Base-by-base conservation (phyloP, 1,140 invertebrate genomes). In the Diploscapter pachys region DNA sequence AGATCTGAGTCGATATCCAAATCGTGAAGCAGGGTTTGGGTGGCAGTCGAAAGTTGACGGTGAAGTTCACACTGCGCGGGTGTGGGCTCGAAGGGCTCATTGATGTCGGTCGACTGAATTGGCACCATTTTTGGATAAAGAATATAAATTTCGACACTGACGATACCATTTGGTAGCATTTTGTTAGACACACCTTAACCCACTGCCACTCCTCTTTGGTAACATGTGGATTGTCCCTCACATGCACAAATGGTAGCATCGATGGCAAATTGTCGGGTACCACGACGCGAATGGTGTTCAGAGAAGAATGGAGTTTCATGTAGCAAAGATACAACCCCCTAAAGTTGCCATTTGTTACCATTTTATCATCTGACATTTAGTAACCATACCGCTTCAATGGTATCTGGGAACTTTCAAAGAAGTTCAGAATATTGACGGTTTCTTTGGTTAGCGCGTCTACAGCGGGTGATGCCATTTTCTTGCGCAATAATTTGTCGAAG, bases 291-390 rank as follows among this genome's bases (percentile, higher is more conserved):
- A 98, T 92, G 3, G 93, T 90, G 86, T 98, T 95, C 66, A 97
- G 92, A 4, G 93, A 95, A 80, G 92, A 95, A 81, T 94, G 93
- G 89, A 97, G 91, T 85, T 98, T 96, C 62, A 98, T 88, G 87
- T 96, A 98, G 31, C 94, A 93, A 73, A 98, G 87, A 86, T 98
- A 98, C 4, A 98, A 88, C 0, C 96, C 95, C 66, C 91, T 90
- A 31, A n/a, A 69, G 55, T 4, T 11, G 5, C 5, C 55, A 48
- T n/a, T 4, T 61, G 48, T 11, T n/a, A 67, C 3, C 54, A 50
- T n/a, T 13, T 31, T 4, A 4, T 4, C 49, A 31, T 13, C 1
- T 1, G 31, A 31, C 31, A 31, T 31, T 31, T 31, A 31, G 31
- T 31, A 31, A 48, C 4, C 56, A 51, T 50, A 74, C 73, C 73